Base-by-base conservation (phyloP, 2,888 invertebrate species). In the Lasioglossum leucozonium region DNA sequence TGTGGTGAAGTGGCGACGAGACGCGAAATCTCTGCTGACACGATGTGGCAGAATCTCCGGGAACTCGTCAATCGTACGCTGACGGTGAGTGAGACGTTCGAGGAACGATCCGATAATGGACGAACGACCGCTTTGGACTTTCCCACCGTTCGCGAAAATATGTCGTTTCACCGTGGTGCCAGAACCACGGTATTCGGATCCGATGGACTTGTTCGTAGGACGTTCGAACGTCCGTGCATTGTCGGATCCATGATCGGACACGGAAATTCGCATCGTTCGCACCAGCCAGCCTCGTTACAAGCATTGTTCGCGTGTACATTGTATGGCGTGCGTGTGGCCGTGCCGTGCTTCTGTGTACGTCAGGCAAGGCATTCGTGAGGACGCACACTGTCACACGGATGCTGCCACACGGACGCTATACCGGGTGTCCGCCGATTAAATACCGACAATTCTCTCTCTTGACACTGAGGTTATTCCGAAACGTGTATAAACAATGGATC, bases 31-130 rank as follows among this genome's bases (percentile, higher is more conserved):
- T 84, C 91, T 88, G 86, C 22, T 90, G 90, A 75, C 85, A 88
- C 88, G 84, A 92, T 92, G 91, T 85, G 87, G 87, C 82, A 40
- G 69, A 40, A 89, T 90, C 81, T 78, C 62, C 85, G 79, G 65
- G 77, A 85, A 85, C 79, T 89, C 79, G 82, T 88, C 81, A 72
- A 75, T 75, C 79, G n/a, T 74, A 82, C 81, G 74, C 67, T 75
- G 86, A 88, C 81, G 91, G 91, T 91, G 78, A 89, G 91, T 88
- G 62, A 62, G 30, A 62, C 62, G 82, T 30, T 51, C 18, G 5
- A 18, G 30, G 37, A 72, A 72, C 8, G 18, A 72, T 40, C 42
- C 71, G 67, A 44, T 77, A 77, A 81, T 72, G 67, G n/a, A 34
- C 26, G 58, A 22, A 67, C 26, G 44, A 44, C 67, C 65, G 62